Conservation (phyloP, 2,113 vertebrate genomes). For the Neoarius graeffei region DNA sequence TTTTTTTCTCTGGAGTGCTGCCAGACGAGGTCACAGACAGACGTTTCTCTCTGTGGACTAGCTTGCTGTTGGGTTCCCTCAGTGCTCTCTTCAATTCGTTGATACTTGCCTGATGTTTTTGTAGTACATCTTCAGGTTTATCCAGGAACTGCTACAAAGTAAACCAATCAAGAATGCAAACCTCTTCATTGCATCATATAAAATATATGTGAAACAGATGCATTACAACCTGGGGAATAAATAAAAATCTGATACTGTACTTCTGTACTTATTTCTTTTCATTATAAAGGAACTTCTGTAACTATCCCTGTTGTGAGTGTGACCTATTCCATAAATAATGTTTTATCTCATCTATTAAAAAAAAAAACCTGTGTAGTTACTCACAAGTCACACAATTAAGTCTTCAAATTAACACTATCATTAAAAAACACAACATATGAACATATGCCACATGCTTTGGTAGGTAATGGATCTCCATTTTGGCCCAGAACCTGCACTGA, state of each 20-base stretch:
- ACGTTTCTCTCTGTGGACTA: slow-evolving; percentile 88
- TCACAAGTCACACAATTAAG: neutral
- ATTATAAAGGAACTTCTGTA: neutral
- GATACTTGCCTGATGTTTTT: slow-evolving; percentile 99
- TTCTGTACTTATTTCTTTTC: neutral
- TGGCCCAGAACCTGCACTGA: slow-evolving; percentile 34
- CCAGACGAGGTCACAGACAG: slow-evolving; percentile 82
- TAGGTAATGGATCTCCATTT: slow-evolving; percentile 13
- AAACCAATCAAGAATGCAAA: slow-evolving; percentile 24
- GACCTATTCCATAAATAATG: neutral
- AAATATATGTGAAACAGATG: neutral
- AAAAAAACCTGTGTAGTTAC: neutral
- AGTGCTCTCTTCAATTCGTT: slow-evolving; percentile 97
- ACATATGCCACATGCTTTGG: slow-evolving; percentile 43
- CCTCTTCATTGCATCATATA: slow-evolving; percentile 1
- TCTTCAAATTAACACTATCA: neutral
- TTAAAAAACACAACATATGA: slow-evolving; percentile 28
- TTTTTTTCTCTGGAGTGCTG: slow-evolving; percentile 86
- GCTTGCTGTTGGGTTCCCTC: slow-evolving; percentile 97
- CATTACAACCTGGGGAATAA: neutral
- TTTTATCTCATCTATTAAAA: neutral
- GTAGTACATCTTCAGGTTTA: slow-evolving; percentile 93
- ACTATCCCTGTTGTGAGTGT: neutral
- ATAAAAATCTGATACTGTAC: neutral
- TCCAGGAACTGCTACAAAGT: slow-evolving; percentile 86